Evolutionary conservation across 2,113 vertebrate genomes (phyloP).

Genomic region (Azemiops feae): DNA sequence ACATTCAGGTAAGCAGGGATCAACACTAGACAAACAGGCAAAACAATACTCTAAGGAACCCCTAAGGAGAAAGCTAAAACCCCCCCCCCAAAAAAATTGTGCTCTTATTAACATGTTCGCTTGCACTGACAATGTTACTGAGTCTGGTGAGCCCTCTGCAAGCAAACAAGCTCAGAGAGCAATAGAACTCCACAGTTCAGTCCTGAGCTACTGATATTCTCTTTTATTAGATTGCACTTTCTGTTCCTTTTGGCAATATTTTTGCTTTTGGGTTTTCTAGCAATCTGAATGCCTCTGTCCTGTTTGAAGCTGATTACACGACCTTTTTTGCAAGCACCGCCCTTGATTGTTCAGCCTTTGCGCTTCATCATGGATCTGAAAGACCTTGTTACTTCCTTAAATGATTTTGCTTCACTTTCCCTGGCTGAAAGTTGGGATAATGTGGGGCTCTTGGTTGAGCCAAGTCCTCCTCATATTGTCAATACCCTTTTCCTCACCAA

Average conservation of each 20-base stretch:
- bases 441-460: constrained; percentile 90
- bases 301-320: not conserved
- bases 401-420: constrained; percentile 81
- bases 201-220: not conserved
- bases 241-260: not conserved
- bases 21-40: not conserved
- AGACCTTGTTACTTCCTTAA: constrained; percentile 77
- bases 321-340: not conserved
- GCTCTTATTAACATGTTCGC: not conserved
- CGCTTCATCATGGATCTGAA: constrained; percentile 78
- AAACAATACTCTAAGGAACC: not conserved
- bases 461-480: constrained; percentile 78
- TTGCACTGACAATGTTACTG: not conserved
- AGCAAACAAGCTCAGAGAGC: not conserved
- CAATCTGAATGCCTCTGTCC: constrained; percentile 43
- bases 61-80: not conserved
- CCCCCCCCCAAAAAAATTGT: not conserved
- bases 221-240: not conserved
- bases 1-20: not conserved
- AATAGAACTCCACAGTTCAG: not conserved
- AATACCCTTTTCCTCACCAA: constrained; percentile 85
- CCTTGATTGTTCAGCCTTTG: not conserved
- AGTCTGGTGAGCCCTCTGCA: not conserved
- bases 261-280: not conserved
- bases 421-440: constrained; percentile 96